These are phyloP conservation scores for Monopis laevigella DNA, from an alignment of 2,888 invertebrate species.

Conservation along the genomic window DNA sequence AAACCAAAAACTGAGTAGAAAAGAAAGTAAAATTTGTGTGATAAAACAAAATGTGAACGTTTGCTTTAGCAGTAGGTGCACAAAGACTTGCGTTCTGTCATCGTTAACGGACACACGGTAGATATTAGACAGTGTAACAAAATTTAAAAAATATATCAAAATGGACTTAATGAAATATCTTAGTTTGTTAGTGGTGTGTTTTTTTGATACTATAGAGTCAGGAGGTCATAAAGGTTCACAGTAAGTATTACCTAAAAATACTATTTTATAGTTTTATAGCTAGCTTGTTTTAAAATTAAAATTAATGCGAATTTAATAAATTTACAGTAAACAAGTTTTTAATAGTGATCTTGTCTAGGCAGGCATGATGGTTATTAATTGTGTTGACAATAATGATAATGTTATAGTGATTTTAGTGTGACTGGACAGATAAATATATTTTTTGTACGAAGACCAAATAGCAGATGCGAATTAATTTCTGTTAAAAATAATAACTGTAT, in stretches of 20 bases:
- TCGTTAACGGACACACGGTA: neutral
- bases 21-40: slow-evolving; percentile 36
- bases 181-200: slow-evolving; percentile 37
- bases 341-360: no score
- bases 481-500: neutral
- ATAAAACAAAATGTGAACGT: slow-evolving; percentile 48
- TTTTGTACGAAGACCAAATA: no score
- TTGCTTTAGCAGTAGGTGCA: slow-evolving; percentile 27
- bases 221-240: slow-evolving; percentile 51
- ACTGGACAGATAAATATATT: no score
- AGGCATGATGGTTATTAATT: no score
- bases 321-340: no score
- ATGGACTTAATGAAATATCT: slow-evolving; percentile 47
- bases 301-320: no score
- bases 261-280: no score
- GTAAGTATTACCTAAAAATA: slow-evolving; percentile 37
- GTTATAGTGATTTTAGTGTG: no score
- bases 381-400: no score
- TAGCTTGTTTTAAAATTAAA: no score
- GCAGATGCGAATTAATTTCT: no score
- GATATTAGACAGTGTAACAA: slow-evolving; percentile 1
- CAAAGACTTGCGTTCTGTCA: neutral
- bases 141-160: slow-evolving; percentile 10
- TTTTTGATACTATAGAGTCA: slow-evolving; percentile 38
- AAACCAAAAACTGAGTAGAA: slow-evolving; percentile 32